Conservation (phyloP, 1,140 invertebrate species). For the Galendromus occidentalis region DNA sequence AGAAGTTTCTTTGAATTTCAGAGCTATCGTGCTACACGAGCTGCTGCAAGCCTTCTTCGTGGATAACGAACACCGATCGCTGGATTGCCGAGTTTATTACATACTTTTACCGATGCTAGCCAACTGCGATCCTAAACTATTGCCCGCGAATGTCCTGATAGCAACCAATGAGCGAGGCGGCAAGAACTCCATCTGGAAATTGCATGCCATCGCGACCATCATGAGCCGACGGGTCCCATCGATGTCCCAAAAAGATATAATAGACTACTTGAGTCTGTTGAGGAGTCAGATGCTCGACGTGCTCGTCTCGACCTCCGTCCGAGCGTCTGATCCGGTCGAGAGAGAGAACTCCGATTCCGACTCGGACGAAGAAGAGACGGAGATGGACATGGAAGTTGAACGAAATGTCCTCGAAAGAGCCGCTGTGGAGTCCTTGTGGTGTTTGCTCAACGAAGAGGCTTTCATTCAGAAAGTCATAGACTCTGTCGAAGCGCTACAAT, state of each 20-base stretch:
- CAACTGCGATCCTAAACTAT: conserved; percentile 2
- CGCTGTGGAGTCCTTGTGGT: background rate
- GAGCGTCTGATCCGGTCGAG: conserved; percentile 29
- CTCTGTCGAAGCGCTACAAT: background rate
- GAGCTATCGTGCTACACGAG: conserved; percentile 2
- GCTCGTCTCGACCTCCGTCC: background rate
- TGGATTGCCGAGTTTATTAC: conserved; percentile 38
- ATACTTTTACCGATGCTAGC: conserved; percentile 14
- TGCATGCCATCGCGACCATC: conserved; percentile 11
- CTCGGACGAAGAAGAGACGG: conserved; percentile 26
- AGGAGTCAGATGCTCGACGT: background rate
- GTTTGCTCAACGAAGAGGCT: conserved; percentile 13
- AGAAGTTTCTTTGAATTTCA: conserved; percentile 3
- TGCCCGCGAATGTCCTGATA: conserved; percentile 13
- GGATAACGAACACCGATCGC: conserved; percentile 20
- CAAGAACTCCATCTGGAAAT: conserved; percentile 14
- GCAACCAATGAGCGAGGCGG: background rate
- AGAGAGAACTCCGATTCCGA: conserved; percentile 19
- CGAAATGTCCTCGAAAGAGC: conserved; percentile 2
- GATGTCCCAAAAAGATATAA: background rate
- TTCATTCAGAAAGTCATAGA: conserved; percentile 19
- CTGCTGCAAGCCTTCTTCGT: conserved; percentile 7
- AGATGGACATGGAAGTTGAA: conserved; percentile 17
- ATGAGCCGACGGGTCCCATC: conserved; percentile 7
- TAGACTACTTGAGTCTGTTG: conserved; percentile 13